Evolutionary conservation across 2,113 vertebrate species (phyloP), one percentile per base, ranked within the genome.

Genomic region (Holacanthus passer): DNA sequence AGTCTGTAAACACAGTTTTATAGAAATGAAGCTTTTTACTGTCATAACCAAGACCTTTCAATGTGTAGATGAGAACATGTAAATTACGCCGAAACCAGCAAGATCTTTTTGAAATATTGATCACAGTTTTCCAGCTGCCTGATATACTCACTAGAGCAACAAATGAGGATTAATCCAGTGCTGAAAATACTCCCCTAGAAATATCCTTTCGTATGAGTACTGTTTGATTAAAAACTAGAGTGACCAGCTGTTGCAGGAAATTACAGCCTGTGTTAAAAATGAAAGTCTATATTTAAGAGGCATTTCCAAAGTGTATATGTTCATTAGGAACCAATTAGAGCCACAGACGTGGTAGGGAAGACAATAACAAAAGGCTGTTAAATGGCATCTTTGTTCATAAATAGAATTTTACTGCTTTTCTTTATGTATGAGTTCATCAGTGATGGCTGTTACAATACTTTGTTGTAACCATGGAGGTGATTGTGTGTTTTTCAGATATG

Each of bases 401-500:
- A 11, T 12, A 10, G 10, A 22, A 20, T 62, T 1, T 19, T 37
- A 16, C 5, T 27, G 4, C 29, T 50, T 50, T 22, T 58, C 13
- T 24, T 3, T 16, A 9, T 22, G 1, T 5, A 27, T 16, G 8
- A 16, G 20, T 17, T 24, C 2, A 47, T 48, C 4, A 11, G 5
- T 24, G 39, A 37, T 69, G 32, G 7, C 37, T 65, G 19, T 31
- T 45, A 4, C 9, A 19, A 10, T 67, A 59, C 7, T 48, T n/a
- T 6, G 45, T 24, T 19, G n/a, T 62, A 20, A n/a, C 41, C 7
- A 12, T 62, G 16, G 41, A 24, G 22, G 27, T 84, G 47, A 14
- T 5, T 19, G 2, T 67, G 0, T 48, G 13, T 68, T 48, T 79
- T 43, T 50, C 17, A 92, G 89, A 31, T 45, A 94, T 94, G 93